These are phyloP conservation scores for Plotosus lineatus DNA, from an alignment of 2,113 vertebrate genomes.

Conservation along the genomic window DNA sequence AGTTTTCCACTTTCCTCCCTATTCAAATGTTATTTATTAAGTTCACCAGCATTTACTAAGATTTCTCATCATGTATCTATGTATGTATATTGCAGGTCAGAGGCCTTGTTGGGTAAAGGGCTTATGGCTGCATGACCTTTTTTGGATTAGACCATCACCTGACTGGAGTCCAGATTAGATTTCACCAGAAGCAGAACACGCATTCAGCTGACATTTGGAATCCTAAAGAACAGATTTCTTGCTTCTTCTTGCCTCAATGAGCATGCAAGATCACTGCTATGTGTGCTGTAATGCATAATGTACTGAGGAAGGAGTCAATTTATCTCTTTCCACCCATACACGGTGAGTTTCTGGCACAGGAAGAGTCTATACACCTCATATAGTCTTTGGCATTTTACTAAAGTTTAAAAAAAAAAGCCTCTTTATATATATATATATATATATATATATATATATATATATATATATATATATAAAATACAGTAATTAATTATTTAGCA, in stretches of 20 bases:
- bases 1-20: not conserved
- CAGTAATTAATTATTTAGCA: not conserved
- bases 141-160: not conserved
- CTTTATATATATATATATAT: too few relatives aligned
- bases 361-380: not conserved
- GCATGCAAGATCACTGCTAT: slow-evolving; percentile 4
- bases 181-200: not conserved
- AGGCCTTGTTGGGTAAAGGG: not conserved
- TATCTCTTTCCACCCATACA: not conserved
- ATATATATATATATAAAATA: too few relatives aligned
- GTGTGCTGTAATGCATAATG: slow-evolving; percentile 9
- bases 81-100: not conserved
- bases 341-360: slow-evolving; percentile 1
- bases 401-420: too few relatives aligned
- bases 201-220: slow-evolving; percentile 14
- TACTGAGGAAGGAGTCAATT: slow-evolving; percentile 11
- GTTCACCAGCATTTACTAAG: slow-evolving; percentile 1
- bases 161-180: slow-evolving; percentile 5
- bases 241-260: slow-evolving; percentile 5
- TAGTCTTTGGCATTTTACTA: too few relatives aligned
- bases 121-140: slow-evolving; percentile 6
- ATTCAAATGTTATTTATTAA: not conserved
- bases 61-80: not conserved
- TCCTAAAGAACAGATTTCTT: slow-evolving; percentile 14
- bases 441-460: too few relatives aligned